These are phyloP conservation scores for Gadus macrocephalus DNA, from an alignment of 2,113 vertebrate genomes.

Conservation along the genomic window DNA sequence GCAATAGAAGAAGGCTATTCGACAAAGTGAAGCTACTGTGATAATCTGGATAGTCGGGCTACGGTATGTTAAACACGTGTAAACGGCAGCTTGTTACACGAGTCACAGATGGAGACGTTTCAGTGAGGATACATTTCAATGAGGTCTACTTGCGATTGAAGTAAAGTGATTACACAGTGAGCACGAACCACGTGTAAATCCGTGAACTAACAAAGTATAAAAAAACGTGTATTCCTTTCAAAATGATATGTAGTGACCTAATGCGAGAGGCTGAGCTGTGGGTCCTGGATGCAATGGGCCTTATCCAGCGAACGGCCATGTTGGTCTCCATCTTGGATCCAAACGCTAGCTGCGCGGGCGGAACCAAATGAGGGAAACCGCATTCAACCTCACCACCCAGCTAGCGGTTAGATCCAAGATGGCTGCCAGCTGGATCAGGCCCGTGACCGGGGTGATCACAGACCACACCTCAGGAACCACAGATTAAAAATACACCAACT, in stretches of 20 bases:
- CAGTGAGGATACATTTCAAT: slow-evolving; percentile 4
- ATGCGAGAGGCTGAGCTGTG: no score
- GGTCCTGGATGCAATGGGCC: no score
- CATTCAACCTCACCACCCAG: not conserved
- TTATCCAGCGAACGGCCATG: not conserved
- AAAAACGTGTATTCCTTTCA: no score
- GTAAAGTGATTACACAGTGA: not conserved
- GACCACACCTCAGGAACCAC: not conserved
- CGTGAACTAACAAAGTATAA: not conserved
- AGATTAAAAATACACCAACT: not conserved
- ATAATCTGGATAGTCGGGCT: slow-evolving; percentile 25
- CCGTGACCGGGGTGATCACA: not conserved
- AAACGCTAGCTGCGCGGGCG: no score
- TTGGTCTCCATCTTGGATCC: not conserved
- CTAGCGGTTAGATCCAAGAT: not conserved
- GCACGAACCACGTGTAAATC: not conserved
- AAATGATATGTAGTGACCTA: no score
- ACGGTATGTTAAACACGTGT: slow-evolving; percentile 23
- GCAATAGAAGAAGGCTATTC: slow-evolving; percentile 20
- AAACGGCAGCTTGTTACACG: not conserved
- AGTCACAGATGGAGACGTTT: slow-evolving; percentile 11
- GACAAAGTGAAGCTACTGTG: slow-evolving; percentile 15
- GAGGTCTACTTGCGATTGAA: not conserved
- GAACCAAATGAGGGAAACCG: not conserved
- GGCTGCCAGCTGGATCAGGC: not conserved